Base-by-base conservation (phyloP, 2,888 invertebrate species). In the Andrena praecox region DNA sequence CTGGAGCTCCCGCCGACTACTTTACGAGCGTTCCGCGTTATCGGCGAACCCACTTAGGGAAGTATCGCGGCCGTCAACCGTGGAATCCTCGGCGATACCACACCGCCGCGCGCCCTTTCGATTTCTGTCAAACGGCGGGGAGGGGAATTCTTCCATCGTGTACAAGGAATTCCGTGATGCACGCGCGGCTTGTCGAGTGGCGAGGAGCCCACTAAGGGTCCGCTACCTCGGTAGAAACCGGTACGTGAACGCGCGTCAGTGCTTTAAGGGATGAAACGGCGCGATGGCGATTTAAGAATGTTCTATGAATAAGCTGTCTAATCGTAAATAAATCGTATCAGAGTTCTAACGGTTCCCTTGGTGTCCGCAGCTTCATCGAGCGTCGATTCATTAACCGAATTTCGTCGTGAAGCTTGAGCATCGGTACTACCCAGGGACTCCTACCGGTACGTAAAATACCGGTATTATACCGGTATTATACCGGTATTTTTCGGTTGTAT, bases 11-110 rank as follows among this genome's bases (percentile, higher is more conserved):
- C 35, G 74, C 50, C n/a, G 31, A 7, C 27, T 71, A 73, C 52
- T 77, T 88, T 87, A 84, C 87, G 82, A 73, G 56, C 63, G 29
- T 52, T 60, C 31, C 27, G 35, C 29, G 64, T 85, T 88, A 88
- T 88, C 88, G 69, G 29, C 52, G 66, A 84, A 69, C 50, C 75
- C 82, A 79, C 76, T 80, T 77, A 70, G 66, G 56, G 67, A 73
- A 69, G 42, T 79, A 82, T 82, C 76, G 52, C 48, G 42, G 24
- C 56, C 67, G 70, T 62, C 64, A 27, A 12, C 8, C 27, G 6
- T 33, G 72, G 59, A 72, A 64, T 56, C 16, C 59, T 42, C 27
- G 2, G 50, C 12, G 67, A 24, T 27, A 59, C 6, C 67, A 24
- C 27, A n/a, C 29, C 20, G 12, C 27, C 64, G 27, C 56, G 24